Evolutionary conservation across 2,888 invertebrate species (phyloP), one percentile per base, ranked within the genome.

Genomic region (Cantharis rustica): DNA sequence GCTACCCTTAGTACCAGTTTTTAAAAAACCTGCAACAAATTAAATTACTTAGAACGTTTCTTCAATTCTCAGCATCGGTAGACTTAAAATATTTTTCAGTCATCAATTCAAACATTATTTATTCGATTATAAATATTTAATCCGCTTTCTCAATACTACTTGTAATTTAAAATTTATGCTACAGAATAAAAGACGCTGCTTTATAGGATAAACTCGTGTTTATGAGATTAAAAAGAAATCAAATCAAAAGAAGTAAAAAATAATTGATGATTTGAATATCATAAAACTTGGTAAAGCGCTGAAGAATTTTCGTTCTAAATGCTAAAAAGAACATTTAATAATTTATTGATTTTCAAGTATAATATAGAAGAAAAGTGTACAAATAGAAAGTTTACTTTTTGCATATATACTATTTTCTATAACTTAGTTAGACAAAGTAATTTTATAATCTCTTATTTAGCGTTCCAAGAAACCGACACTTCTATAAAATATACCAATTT

Each of bases 1-100:
- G 86, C 95, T 95, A 84, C 94, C 94, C 88, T 95, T 95, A 86
- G 95, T 93, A 85, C 96, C 96, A 83, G 96, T 96, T 90, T 96
- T 96, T 87, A 96, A 91, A 89, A 96, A 96, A 86, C 96, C 95
- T 95, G 89, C n/a, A 87, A 86, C 83, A 84, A 86, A 84, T 78
- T 71, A 74, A 17, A 11, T 63, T 63, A 63, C 63, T 17, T 63
- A 16, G 16, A 16, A 16, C 16, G 63, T 63, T 63, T 63, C 63
- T 63, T 63, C 17, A 17, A 63, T 17, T 63, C 63, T 47, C 47
- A 7, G 47, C 47, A 47, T 47, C n/a, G 47, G 47, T n/a, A n/a
- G n/a, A n/a, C n/a, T 47, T 47, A 47, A 47, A 23, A n/a, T n/a
- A 47, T 47, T 47, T 47, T 47, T 47, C 31, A 31, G 31, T 31